Evolutionary conservation across 2,113 vertebrate genomes (phyloP).

Genomic region (Paraplagusia blochii): DNA sequence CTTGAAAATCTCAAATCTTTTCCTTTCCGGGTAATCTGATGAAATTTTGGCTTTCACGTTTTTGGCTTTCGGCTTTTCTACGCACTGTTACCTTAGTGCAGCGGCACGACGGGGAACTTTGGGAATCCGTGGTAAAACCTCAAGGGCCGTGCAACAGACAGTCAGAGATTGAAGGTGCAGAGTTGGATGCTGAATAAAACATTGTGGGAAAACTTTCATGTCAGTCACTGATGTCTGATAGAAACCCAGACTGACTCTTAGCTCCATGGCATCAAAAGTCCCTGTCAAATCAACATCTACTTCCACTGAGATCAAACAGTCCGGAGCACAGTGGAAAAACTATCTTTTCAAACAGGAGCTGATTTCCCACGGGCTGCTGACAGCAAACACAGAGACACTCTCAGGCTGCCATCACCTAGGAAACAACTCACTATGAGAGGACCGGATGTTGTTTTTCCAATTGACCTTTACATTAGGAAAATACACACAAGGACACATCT

Average conservation of each 20-base stretch:
- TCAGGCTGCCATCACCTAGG: constrained; percentile 37
- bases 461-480: constrained; percentile 29
- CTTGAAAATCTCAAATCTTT: no score
- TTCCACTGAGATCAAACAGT: constrained; percentile 40
- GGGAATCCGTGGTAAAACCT: constrained; percentile 35
- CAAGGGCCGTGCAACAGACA: constrained; percentile 4
- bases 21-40: constrained; percentile 7
- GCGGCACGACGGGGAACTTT: constrained; percentile 21
- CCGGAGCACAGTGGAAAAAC: constrained; percentile 43
- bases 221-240: constrained; percentile 45
- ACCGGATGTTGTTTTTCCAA: constrained; percentile 26
- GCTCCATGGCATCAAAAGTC: constrained; percentile 40
- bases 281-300: constrained; percentile 47
- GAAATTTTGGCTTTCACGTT: constrained; percentile 5
- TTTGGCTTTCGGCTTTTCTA: constrained; percentile 3
- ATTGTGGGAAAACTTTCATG: constrained; percentile 57
- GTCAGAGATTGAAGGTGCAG: neutral
- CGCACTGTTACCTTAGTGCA: neutral
- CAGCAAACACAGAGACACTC: constrained; percentile 20
- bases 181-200: constrained; percentile 55
- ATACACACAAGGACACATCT: neutral
- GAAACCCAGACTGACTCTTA: constrained; percentile 53
- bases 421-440: constrained; percentile 34
- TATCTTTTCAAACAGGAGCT: constrained; percentile 52
- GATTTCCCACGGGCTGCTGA: constrained; percentile 46